Conservation (phyloP, 2,888 invertebrate species). For the Netelia virgata region DNA sequence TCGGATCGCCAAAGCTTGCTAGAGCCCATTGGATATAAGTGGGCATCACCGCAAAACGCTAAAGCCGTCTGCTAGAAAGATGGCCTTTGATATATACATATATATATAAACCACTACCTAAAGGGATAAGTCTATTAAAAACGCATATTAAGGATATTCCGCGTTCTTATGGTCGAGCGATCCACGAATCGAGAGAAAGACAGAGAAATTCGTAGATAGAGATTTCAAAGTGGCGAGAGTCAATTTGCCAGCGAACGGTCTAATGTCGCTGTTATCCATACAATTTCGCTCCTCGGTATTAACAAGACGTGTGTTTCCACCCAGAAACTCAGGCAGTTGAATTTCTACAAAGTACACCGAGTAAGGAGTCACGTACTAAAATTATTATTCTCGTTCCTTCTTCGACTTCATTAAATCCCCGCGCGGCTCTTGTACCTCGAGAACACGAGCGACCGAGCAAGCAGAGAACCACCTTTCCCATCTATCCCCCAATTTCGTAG, state of each 20-base stretch:
- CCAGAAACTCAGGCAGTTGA: slow-evolving; percentile 32
- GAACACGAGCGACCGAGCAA: not conserved
- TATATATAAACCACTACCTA: not conserved
- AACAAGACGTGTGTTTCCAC: slow-evolving; percentile 29
- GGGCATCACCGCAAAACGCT: slow-evolving; percentile 32
- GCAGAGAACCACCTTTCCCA: not conserved
- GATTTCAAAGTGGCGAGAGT: slow-evolving; percentile 33
- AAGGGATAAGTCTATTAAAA: slow-evolving; percentile 54
- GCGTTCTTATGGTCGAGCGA: slow-evolving; percentile 14
- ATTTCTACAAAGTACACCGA: slow-evolving; percentile 31
- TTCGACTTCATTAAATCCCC: slow-evolving; percentile 49
- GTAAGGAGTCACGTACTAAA: slow-evolving; percentile 37
- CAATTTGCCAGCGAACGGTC: slow-evolving; percentile 33
- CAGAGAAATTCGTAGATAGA: slow-evolving; percentile 7
- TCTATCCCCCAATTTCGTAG: slow-evolving; percentile 56
- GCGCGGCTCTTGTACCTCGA: slow-evolving; percentile 28
- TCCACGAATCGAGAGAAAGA: not conserved
- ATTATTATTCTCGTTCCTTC: slow-evolving; percentile 55
- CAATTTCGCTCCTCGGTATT: slow-evolving; percentile 42
- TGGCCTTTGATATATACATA: slow-evolving; percentile 22
- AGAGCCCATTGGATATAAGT: slow-evolving; percentile 43
- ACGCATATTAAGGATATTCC: slow-evolving; percentile 38
- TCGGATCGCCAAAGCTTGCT: slow-evolving; percentile 71
- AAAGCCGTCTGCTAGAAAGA: slow-evolving; percentile 30
- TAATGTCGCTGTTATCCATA: slow-evolving; percentile 42